Percentiles rank a stretch among this genome's conserved stretches.
Conservation (phyloP, 2,888 invertebrate genomes). For the Oxyteleia sp. region DNA sequence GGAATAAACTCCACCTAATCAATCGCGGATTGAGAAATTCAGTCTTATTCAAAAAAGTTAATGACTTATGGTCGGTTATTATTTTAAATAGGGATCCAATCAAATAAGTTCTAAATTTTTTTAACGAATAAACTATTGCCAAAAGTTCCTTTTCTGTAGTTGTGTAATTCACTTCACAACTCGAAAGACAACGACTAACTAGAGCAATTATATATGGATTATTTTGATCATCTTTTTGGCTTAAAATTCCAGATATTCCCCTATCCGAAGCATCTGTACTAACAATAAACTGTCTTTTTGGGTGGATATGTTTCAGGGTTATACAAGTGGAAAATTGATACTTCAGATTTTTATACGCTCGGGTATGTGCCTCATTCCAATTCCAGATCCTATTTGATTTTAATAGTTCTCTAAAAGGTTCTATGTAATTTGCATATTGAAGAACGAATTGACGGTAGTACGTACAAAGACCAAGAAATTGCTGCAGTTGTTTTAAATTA, state of each 20-base stretch:
- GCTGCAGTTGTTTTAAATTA: neutral
- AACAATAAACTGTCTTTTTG: too few relatives aligned
- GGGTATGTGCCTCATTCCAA: neutral
- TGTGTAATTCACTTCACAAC: neutral
- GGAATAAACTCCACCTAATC: too few relatives aligned
- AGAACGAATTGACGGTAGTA: constrained; percentile 7
- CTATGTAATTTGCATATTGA: neutral
- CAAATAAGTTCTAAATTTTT: neutral
- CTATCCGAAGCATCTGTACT: too few relatives aligned
- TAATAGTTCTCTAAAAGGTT: neutral
- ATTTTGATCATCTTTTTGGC: too few relatives aligned
- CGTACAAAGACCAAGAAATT: neutral
- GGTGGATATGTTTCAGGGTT: too few relatives aligned
- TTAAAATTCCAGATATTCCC: too few relatives aligned
- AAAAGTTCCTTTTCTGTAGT: neutral
- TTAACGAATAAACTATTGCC: neutral
- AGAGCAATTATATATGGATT: too few relatives aligned
- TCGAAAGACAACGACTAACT: neutral
- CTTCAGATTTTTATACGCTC: neutral
- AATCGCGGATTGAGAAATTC: constrained; percentile 1
- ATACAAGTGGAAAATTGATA: too few relatives aligned
- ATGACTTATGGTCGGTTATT: constrained; percentile 4
- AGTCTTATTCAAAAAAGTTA: neutral
- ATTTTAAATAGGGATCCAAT: neutral
- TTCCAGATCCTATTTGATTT: neutral